Percentiles rank a stretch among this genome's conserved stretches.
These are phyloP conservation scores for Dolichallabes microphthalmus DNA, from an alignment of 2,113 vertebrate genomes.

Conservation along the genomic window DNA sequence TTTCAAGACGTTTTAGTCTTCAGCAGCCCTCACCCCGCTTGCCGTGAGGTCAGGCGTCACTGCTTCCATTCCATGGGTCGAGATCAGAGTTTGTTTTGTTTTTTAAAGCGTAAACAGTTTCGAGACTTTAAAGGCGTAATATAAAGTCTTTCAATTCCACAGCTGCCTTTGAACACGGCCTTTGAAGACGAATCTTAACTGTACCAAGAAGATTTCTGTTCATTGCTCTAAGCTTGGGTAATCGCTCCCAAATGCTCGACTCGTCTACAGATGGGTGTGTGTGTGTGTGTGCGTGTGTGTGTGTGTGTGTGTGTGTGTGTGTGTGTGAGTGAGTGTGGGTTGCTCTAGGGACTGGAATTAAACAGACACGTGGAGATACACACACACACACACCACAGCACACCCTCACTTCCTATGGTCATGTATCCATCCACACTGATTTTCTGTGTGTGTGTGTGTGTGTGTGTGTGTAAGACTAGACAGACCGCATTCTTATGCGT, in stretches of 20 bases:
- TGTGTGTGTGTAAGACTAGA: slow-evolving; percentile 51
- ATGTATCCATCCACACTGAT: slow-evolving; percentile 36
- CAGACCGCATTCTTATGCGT: slow-evolving; percentile 66
- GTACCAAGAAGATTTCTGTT: not conserved
- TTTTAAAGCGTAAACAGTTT: not conserved
- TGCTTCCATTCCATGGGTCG: too few relatives aligned
- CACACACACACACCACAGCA: slow-evolving; percentile 13
- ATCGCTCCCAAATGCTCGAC: not conserved
- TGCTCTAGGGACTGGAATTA: not conserved
- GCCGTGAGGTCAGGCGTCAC: too few relatives aligned
- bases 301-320: not conserved
- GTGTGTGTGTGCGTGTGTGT: not conserved
- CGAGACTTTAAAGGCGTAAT: not conserved
- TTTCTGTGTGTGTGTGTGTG: slow-evolving; percentile 36
- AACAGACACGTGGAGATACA: not conserved
- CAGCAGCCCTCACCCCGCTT: too few relatives aligned
- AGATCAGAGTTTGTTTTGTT: too few relatives aligned
- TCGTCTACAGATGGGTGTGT: not conserved
- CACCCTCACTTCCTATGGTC: slow-evolving; percentile 49
- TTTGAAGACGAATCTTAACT: not conserved
- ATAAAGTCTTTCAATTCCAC: slow-evolving; percentile 1
- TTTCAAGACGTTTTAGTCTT: too few relatives aligned
- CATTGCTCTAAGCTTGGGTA: slow-evolving; percentile 7
- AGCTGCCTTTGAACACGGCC: slow-evolving; percentile 2
- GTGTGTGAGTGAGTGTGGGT: not conserved